A percentile compares a stretch with the other conserved stretches of the same genome.
These are phyloP conservation scores for Scaptomyza reducta DNA, from an alignment of 2,888 invertebrate genomes.

Conservation along the genomic window DNA sequence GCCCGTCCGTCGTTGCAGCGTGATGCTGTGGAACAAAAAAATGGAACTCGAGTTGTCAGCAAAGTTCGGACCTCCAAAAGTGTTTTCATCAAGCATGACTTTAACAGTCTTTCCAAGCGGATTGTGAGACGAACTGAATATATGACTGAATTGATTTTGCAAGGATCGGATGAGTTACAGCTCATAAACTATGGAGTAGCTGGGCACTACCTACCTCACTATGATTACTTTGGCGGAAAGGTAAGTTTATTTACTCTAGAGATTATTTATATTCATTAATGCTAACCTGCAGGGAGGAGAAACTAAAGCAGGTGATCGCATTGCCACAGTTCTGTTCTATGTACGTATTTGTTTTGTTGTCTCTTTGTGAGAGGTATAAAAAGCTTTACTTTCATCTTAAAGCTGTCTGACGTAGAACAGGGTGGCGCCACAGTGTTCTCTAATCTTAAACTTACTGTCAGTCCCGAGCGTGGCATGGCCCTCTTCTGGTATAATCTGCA, in stretches of 20 bases:
- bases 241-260: conserved; percentile 40
- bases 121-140: conserved; percentile 69
- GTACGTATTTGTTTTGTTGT: conserved; percentile 85
- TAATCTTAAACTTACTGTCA: conserved; percentile 90
- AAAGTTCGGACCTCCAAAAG: conserved; percentile 72
- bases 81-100: conserved; percentile 64
- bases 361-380: neutral
- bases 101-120: conserved; percentile 41
- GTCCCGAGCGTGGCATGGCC: conserved; percentile 90
- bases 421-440: conserved; percentile 99
- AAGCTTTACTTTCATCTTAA: neutral
- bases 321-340: conserved; percentile 97
- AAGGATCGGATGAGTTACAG: conserved; percentile 68
- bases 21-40: conserved; percentile 45
- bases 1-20: conserved; percentile 63
- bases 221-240: conserved; percentile 70
- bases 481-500: conserved; percentile 78
- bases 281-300: neutral
- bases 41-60: conserved; percentile 17
- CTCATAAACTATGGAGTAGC: conserved; percentile 81
- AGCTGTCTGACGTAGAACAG: conserved; percentile 98
- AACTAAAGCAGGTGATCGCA: conserved; percentile 90
- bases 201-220: conserved; percentile 75
- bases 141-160: conserved; percentile 73
- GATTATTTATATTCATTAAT: neutral